Evolutionary conservation across 2,113 vertebrate genomes (phyloP), one percentile per base, ranked within the genome.

Genomic region (Platysteira castanea): DNA sequence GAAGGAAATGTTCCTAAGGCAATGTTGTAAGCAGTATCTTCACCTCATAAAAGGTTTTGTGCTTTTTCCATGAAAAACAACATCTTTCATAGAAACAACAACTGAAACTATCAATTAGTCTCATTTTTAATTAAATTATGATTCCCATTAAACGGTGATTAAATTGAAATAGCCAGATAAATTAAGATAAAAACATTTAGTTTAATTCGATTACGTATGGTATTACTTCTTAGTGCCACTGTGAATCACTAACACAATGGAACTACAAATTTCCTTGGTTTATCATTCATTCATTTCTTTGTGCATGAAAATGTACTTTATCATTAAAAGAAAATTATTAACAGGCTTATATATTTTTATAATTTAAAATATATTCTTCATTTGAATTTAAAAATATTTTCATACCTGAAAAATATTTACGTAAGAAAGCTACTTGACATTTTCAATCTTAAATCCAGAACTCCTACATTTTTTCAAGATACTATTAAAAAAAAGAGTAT

Each of bases 81-180:
- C 12, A 65, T 90, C 33, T 95, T 97, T 94, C 79, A 92, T 84
- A 90, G 61, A 97, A 96, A 97, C 76, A 98, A 96, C 64, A 97
- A 95, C 82, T 75, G 65, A 92, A 95, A 91, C 84, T 85, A 94
- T 96, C 96, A 96, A 97, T 98, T 97, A 96, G 54, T 74, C 86
- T 96, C 64, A 84, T 71, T 96, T 97, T 96, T 95, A 97, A 97
- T 97, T 97, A 98, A 97, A 92, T 15, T 6, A 92, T 95, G 12
- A 92, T 96, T 47, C 53, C 42, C 23, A 88, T 95, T 97, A 96
- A 97, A 64, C 74, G 94, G 81, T 91, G 82, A 97, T 97, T 97
- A 95, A 95, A 97, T 96, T 97, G 76, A 84, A 95, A 93, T 84
- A 85, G 52, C 46, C 94, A 96, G 86, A 97, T 97, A 97, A 94